Evolutionary conservation across 2,113 vertebrate species (phyloP).

Genomic region (Gobio gobio): DNA sequence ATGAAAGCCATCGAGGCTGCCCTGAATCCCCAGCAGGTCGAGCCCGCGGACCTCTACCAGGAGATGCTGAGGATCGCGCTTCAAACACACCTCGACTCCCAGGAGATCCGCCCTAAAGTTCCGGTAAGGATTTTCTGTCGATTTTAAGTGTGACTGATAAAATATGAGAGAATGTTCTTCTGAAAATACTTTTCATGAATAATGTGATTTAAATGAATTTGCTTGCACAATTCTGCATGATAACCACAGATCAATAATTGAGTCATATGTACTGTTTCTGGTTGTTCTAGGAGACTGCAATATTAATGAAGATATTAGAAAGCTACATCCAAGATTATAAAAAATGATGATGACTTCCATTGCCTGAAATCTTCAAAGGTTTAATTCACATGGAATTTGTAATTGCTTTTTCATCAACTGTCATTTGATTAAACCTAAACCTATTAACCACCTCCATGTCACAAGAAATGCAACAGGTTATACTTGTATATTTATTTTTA

Average conservation of each 20-base stretch:
- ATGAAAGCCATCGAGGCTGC: slow-evolving; percentile 50
- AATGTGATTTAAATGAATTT: background rate
- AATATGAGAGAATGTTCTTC: background rate
- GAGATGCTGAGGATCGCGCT: slow-evolving; percentile 80
- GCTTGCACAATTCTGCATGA: background rate
- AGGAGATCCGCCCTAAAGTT: slow-evolving; percentile 62
- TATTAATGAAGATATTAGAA: slow-evolving; percentile 82
- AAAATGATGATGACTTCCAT: slow-evolving; percentile 64
- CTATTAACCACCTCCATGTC: background rate
- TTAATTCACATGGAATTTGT: background rate
- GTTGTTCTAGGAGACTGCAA: slow-evolving; percentile 77
- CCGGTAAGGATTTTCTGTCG: slow-evolving; percentile 73
- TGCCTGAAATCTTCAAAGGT: background rate
- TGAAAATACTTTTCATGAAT: background rate
- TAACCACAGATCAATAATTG: background rate
- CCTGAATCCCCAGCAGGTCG: slow-evolving; percentile 66
- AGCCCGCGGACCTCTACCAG: slow-evolving; percentile 75
- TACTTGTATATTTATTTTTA: slow-evolving; percentile 50
- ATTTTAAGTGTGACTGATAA: background rate
- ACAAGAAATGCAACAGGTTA: slow-evolving; percentile 13
- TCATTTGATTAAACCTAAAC: slow-evolving; percentile 4
- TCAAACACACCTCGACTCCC: slow-evolving; percentile 74
- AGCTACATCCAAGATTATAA: slow-evolving; percentile 76
- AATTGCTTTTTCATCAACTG: slow-evolving; percentile 1
- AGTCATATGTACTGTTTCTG: slow-evolving; percentile 12